A percentile compares a stretch with the other conserved stretches of the same genome.
These are phyloP conservation scores for Euphydryas editha DNA, from an alignment of 2,888 invertebrate genomes.

Conservation along the genomic window DNA sequence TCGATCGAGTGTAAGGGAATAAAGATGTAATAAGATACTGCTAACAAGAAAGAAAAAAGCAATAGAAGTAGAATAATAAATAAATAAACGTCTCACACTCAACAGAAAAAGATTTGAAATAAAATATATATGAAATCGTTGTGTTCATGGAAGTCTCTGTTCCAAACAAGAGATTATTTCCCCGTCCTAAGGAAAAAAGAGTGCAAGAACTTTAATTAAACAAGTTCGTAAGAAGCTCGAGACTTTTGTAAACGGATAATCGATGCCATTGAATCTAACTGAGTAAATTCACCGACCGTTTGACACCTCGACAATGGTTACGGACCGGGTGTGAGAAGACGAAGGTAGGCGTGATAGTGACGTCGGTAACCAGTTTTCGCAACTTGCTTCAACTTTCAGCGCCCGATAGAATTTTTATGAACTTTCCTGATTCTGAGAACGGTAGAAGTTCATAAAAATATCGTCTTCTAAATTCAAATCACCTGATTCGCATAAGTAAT, in stretches of 20 bases:
- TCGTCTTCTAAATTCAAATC: conserved; percentile 42
- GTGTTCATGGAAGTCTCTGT: conserved; percentile 52
- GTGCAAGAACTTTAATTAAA: conserved; percentile 83
- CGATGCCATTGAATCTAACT: conserved; percentile 76
- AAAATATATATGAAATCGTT: not conserved
- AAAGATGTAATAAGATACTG: too few species aligned
- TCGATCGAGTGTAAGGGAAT: too few species aligned
- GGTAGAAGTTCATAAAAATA: conserved; percentile 44
- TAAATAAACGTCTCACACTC: too few species aligned
- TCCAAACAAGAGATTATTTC: conserved; percentile 75
- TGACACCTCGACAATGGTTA: conserved; percentile 37
- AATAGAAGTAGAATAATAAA: too few species aligned
- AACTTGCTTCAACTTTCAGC: conserved; percentile 48
- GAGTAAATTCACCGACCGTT: conserved; percentile 55
- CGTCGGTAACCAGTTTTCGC: conserved; percentile 48
- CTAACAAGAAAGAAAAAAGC: too few species aligned
- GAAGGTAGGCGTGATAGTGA: conserved; percentile 51
- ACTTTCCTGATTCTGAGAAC: conserved; percentile 46
- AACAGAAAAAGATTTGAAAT: too few species aligned
- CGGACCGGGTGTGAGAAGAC: conserved; percentile 16
- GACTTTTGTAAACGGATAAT: conserved; percentile 82
- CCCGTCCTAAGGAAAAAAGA: conserved; percentile 81
- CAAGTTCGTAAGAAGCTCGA: conserved; percentile 78
- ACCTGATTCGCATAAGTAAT: conserved; percentile 48
- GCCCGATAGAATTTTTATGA: conserved; percentile 62